Evolutionary conservation across 1,140 invertebrate genomes (phyloP).

Genomic region (Ridgeia piscesae): DNA sequence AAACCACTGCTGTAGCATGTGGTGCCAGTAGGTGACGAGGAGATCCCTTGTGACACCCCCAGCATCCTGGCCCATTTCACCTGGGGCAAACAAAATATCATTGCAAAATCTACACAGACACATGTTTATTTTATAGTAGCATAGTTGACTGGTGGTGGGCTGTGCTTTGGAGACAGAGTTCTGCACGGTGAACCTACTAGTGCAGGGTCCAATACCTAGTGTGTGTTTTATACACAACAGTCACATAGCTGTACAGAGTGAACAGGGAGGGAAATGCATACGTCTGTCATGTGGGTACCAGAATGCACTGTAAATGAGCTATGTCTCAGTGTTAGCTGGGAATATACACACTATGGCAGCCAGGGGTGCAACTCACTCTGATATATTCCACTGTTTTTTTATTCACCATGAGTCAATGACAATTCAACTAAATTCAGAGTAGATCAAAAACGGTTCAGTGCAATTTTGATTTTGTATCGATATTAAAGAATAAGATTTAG

Average conservation of each 20-base stretch:
- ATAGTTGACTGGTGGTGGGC: background rate
- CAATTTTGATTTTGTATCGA: too few species aligned
- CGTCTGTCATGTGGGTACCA: background rate
- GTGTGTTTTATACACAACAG: background rate
- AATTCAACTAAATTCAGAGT: too few species aligned
- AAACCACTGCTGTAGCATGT: background rate
- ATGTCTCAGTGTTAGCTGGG: too few species aligned
- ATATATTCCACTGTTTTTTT: too few species aligned
- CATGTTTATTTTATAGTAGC: background rate
- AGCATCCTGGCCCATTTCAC: background rate
- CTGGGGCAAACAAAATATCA: background rate
- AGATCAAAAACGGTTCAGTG: too few species aligned
- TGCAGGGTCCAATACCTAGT: too few species aligned
- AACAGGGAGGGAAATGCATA: background rate
- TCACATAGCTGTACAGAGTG: background rate
- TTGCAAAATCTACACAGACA: background rate
- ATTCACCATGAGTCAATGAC: too few species aligned
- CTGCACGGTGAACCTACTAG: too few species aligned
- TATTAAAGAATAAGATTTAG: too few species aligned
- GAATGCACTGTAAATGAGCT: background rate
- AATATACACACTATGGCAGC: too few species aligned
- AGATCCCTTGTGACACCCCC: background rate
- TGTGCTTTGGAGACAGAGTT: too few species aligned
- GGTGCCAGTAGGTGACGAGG: background rate
- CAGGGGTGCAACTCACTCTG: too few species aligned